Evolutionary conservation across 2,888 invertebrate genomes (phyloP).

Genomic region (Cephus rjabovi): DNA sequence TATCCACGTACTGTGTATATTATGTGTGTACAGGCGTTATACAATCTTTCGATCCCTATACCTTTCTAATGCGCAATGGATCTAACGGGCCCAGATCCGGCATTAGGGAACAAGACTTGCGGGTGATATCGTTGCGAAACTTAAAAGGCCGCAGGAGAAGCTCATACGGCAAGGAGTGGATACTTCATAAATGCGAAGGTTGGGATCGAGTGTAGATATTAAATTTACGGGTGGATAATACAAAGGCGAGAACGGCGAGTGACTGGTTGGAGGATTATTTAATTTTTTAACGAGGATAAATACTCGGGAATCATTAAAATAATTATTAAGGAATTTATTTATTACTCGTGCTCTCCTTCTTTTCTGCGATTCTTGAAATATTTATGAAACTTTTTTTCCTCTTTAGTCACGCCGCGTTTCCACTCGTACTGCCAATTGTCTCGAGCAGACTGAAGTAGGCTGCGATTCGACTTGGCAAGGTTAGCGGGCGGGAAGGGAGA

Average conservation of each 20-base stretch:
- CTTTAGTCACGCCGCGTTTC: no score
- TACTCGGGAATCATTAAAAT: not conserved
- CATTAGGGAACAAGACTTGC: not conserved
- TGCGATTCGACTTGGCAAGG: not conserved
- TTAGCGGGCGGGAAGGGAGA: conserved; percentile 28
- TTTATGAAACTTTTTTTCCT: no score
- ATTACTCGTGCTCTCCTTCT: no score
- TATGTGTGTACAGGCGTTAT: not conserved
- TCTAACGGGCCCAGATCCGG: not conserved
- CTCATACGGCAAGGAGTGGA: not conserved
- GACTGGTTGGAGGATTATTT: not conserved
- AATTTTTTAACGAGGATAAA: not conserved
- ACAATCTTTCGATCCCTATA: not conserved
- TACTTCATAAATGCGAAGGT: not conserved
- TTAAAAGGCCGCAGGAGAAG: not conserved
- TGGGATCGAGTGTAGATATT: not conserved
- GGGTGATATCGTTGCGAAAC: not conserved
- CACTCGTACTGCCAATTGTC: not conserved
- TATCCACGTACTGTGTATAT: not conserved
- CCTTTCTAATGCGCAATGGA: not conserved
- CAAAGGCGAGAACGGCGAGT: not conserved
- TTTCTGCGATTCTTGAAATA: no score
- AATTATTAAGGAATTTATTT: not conserved
- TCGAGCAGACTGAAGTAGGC: not conserved
- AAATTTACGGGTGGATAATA: not conserved